Evolutionary conservation across 2,888 invertebrate species (phyloP), one percentile per base, ranked within the genome.

Genomic region (Ethmia dodecea): DNA sequence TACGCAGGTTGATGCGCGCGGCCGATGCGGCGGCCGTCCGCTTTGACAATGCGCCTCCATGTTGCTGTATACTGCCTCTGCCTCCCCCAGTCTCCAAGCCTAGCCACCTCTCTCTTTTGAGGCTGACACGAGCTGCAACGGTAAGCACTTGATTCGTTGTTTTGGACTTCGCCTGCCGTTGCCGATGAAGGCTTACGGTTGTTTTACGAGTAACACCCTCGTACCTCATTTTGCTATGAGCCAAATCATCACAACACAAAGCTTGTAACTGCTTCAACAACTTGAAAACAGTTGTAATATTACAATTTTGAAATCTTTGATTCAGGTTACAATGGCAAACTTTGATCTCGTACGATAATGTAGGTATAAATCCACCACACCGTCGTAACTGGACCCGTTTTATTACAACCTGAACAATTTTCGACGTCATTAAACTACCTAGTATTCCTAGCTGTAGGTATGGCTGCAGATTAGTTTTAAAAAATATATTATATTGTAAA

Each of bases 41-140:
- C 61, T 66, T 74, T 73, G 76, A 81, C 81, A 84, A 78, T 86
- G 84, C 74, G 77, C 62, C 64, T 63, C 64, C 75, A 33, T 55
- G 44, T 42, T 55, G 50, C 57, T n/a, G n/a, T n/a, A n/a, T 56
- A 61, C 48, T 52, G 55, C 52, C 61, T 69, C 61, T 69, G 63
- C 77, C 74, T 73, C 71, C 77, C 72, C 74, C 78, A 60, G 65
- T 67, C 64, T 64, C 59, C 64, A 62, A 59, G 64, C 73, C 70
- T 73, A 72, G 73, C 73, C 76, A 72, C 83, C 84, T 86, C 84
- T 86, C 84, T 83, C 84, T 86, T 84, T 84, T 76, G 67, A 76
- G 60, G 35, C 62, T 68, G 60, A 61, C 64, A 65, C 45, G 52
- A 47, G 38, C 38, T 46, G 57, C 67, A 65, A 64, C 68, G 62